Conservation (phyloP, 2,113 vertebrate species). For the Lucifuga dentata region DNA sequence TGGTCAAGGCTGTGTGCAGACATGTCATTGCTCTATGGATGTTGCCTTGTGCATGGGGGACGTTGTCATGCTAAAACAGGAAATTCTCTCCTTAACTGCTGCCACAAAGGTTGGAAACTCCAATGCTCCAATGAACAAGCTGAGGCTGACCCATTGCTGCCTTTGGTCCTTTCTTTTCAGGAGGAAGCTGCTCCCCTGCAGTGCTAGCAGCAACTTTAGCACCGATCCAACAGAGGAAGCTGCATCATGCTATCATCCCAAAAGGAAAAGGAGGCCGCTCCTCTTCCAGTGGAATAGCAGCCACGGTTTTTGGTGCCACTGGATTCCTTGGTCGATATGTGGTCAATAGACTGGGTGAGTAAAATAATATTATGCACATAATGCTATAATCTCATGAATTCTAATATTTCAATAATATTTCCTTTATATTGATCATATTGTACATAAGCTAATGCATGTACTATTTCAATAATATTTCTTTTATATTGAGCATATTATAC, state of each 20-base stretch:
- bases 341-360: slow-evolving; percentile 91
- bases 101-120: no score
- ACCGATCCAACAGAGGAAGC: slow-evolving; percentile 80
- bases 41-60: no score
- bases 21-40: no score
- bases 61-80: no score
- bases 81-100: no score
- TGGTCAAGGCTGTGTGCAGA: no score
- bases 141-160: background rate
- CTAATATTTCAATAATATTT: no score
- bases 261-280: slow-evolving; percentile 92
- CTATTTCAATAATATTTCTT: background rate
- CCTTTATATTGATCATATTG: no score
- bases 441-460: no score
- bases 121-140: no score
- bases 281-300: slow-evolving; percentile 92
- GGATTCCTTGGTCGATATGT: slow-evolving; percentile 96
- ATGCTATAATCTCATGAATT: no score
- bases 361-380: background rate
- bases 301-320: slow-evolving; percentile 96
- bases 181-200: slow-evolving; percentile 80
- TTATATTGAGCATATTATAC: background rate
- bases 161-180: slow-evolving; percentile 37
- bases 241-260: slow-evolving; percentile 89
- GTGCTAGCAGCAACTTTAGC: slow-evolving; percentile 72